Percentiles rank a stretch among this genome's conserved stretches.
Conservation (phyloP, 2,888 invertebrate species). For the Ctena decussata region DNA sequence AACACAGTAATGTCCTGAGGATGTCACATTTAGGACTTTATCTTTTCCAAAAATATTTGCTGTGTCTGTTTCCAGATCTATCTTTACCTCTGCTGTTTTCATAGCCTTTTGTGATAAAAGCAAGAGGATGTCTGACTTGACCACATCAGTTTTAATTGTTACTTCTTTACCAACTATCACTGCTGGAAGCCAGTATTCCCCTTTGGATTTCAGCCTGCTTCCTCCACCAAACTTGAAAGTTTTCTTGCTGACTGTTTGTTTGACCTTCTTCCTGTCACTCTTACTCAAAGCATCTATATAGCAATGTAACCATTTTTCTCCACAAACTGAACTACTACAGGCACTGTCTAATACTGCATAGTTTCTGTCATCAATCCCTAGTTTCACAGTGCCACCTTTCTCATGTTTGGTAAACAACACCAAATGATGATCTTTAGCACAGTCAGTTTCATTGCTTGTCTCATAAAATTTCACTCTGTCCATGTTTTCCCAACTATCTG, state of each 20-base stretch:
- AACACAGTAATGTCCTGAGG: too few relatives aligned
- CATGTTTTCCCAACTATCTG: background rate
- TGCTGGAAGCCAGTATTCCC: too few relatives aligned
- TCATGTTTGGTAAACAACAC: slow-evolving; percentile 49
- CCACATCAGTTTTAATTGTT: too few relatives aligned
- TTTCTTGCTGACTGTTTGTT: too few relatives aligned
- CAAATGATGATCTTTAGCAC: slow-evolving; percentile 39
- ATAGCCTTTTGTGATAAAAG: slow-evolving; percentile 13
- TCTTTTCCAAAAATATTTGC: too few relatives aligned
- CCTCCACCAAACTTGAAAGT: too few relatives aligned
- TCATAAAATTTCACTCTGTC: background rate
- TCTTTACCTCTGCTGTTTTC: slow-evolving; percentile 1
- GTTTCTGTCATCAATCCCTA: slow-evolving; percentile 48
- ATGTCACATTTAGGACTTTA: too few relatives aligned
- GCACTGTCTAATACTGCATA: slow-evolving; percentile 67
- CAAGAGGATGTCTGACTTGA: too few relatives aligned
- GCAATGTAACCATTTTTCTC: slow-evolving; percentile 46
- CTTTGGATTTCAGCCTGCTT: background rate
- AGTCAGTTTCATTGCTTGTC: too few relatives aligned
- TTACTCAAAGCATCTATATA: slow-evolving; percentile 19
- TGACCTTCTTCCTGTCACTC: too few relatives aligned
- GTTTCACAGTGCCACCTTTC: slow-evolving; percentile 29
- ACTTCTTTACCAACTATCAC: too few relatives aligned
- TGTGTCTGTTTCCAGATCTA: too few relatives aligned
- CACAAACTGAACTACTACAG: slow-evolving; percentile 65